Base-by-base conservation (phyloP, 2,888 invertebrate species). In the Eilema sororculum region DNA sequence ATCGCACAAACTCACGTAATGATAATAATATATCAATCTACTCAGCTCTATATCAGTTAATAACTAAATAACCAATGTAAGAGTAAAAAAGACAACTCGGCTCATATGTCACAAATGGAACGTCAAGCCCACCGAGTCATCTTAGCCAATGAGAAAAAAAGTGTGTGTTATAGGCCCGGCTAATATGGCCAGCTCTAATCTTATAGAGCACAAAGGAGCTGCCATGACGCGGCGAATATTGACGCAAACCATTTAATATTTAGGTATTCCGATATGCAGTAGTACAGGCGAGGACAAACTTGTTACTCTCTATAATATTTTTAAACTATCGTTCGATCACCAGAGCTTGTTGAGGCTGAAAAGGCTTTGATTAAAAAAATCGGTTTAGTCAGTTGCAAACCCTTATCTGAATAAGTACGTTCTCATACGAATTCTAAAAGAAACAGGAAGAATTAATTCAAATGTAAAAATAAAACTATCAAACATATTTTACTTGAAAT, bases 161-260 rank as follows among this genome's bases (percentile, higher is more conserved):
- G 86, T 83, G 78, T 86, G 75, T 84, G 86, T 84, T 89, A 82
- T 87, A 86, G 86, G 84, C 85, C 83, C 86, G 82, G 92, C 91
- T 93, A 93, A 94, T 94, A 94, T 91, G 87, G 90, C 89, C 88
- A 88, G 84, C 84, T 91, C 90, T 94, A 94, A 94, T 94, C 94
- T 93, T 83, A 86, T 89, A 80, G 88, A 80, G 85, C 88, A 94
- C 94, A 95, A 95, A 94, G 90, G 90, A 90, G 90, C 91, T 90
- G 92, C 91, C 94, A 94, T 95, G 95, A 95, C 94, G 85, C 80
- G 84, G 94, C 94, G 82, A 88, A 91, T 91, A 89, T 91, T 87
- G 87, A 91, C 89, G 90, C 92, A 85, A 93, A 92, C 93, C 93
- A 92, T 94, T 95, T 94, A 91, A 94, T 93, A 93, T 93, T 94